These are phyloP conservation scores for Zosterops hypoxanthus DNA, from an alignment of 2,113 vertebrate species.

Conservation along the genomic window DNA sequence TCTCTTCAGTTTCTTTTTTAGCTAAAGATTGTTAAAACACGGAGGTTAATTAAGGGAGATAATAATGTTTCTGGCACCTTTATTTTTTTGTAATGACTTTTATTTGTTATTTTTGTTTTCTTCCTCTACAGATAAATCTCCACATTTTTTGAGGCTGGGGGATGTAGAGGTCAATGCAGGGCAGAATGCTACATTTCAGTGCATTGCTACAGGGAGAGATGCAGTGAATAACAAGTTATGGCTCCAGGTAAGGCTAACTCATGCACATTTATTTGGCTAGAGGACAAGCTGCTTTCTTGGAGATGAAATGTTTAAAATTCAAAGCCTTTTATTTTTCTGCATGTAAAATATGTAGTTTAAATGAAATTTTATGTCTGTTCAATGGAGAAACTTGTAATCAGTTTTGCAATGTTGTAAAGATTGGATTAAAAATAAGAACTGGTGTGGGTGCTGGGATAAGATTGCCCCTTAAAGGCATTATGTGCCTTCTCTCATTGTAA, in stretches of 20 bases:
- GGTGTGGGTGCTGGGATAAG: not conserved
- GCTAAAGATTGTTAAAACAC: not conserved
- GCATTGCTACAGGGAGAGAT: constrained; percentile 94
- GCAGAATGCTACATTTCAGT: constrained; percentile 98
- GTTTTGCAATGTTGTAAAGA: not conserved
- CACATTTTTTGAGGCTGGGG: constrained; percentile 96
- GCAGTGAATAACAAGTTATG: constrained; percentile 94
- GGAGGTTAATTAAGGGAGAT: not conserved
- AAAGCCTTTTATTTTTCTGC: not conserved
- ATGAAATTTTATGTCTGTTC: not conserved
- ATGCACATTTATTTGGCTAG: not conserved
- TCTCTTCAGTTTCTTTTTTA: not conserved
- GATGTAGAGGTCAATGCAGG: constrained; percentile 99
- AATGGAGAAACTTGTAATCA: not conserved
- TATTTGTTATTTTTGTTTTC: constrained; percentile 26
- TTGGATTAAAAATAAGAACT: not conserved
- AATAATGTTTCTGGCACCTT: not conserved
- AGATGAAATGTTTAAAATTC: not conserved
- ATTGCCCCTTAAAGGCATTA: not conserved
- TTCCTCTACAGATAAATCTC: constrained; percentile 90
- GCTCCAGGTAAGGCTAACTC: constrained; percentile 88
- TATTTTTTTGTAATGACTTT: not conserved
- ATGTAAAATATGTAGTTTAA: not conserved
- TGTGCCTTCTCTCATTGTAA: not conserved
- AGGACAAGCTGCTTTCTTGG: not conserved